Evolutionary conservation across 2,888 invertebrate species (phyloP).

Genomic region (Strigamia maritima): DNA sequence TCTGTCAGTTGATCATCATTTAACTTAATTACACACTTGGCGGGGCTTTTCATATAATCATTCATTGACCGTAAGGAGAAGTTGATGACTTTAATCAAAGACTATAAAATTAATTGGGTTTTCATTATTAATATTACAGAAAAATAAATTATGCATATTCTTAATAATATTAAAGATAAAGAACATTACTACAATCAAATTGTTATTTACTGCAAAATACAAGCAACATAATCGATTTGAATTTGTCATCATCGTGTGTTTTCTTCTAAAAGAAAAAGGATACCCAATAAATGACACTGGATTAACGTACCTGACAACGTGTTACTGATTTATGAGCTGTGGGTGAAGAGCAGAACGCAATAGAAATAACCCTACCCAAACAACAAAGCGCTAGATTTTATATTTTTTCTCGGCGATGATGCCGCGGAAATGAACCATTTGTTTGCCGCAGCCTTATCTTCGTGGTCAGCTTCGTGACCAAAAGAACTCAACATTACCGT

Average conservation of each 20-base stretch:
- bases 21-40: neutral
- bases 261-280: conserved; percentile 12
- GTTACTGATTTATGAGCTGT: conserved; percentile 9
- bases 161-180: neutral
- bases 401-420: conserved; percentile 13
- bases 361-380: conserved; percentile 11
- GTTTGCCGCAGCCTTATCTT: conserved; percentile 18
- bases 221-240: neutral
- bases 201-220: neutral
- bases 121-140: neutral
- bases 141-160: neutral
- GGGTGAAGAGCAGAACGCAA: conserved; percentile 11
- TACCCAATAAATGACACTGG: neutral
- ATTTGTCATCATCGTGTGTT: neutral
- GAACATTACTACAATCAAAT: neutral
- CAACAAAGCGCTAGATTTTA: conserved; percentile 19
- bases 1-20: conserved; percentile 8
- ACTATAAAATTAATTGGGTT: conserved; percentile 13
- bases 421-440: conserved; percentile 32
- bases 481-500: conserved; percentile 19
- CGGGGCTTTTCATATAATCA: neutral
- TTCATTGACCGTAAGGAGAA: neutral
- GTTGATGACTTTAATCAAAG: conserved; percentile 31
- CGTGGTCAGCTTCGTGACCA: conserved; percentile 30
- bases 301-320: conserved; percentile 2